Conservation (phyloP, 92 coral and sea anemone genomes). For the Heliopora coerulea region DNA sequence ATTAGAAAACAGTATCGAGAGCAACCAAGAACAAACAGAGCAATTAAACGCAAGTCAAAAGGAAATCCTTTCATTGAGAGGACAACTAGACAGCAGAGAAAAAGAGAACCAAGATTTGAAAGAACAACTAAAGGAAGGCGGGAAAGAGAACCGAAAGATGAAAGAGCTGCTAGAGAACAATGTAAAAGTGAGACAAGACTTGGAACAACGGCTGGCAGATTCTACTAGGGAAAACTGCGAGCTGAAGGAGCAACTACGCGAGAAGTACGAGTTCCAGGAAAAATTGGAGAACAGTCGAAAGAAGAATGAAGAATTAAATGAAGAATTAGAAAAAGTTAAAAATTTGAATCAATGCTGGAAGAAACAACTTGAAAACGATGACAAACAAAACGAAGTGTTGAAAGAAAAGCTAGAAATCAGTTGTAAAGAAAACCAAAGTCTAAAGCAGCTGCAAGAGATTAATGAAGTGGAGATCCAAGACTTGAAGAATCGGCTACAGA, state of each 20-base stretch:
- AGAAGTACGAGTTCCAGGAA: no score
- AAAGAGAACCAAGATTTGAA: background rate
- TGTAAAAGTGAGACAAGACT: background rate
- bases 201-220: constrained; percentile 21
- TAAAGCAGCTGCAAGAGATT: background rate
- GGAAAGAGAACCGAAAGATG: background rate
- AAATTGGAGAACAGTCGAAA: background rate
- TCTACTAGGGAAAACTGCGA: constrained; percentile 3
- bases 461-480: constrained; percentile 65
- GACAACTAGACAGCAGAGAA: background rate
- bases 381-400: background rate
- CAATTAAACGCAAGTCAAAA: background rate
- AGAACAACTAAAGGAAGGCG: background rate
- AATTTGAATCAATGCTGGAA: background rate
- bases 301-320: constrained; percentile 10
- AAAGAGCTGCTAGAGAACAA: background rate
- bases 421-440: constrained; percentile 1
- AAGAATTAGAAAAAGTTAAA: background rate
- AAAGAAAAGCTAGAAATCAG: constrained; percentile 35
- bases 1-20: background rate
- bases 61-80: background rate
- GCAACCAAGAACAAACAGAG: background rate
- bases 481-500: constrained; percentile 28
- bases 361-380: background rate
- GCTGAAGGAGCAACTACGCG: constrained; percentile 1